Evolutionary conservation across 2,888 invertebrate genomes (phyloP).

Genomic region (Syrista parreyssii): DNA sequence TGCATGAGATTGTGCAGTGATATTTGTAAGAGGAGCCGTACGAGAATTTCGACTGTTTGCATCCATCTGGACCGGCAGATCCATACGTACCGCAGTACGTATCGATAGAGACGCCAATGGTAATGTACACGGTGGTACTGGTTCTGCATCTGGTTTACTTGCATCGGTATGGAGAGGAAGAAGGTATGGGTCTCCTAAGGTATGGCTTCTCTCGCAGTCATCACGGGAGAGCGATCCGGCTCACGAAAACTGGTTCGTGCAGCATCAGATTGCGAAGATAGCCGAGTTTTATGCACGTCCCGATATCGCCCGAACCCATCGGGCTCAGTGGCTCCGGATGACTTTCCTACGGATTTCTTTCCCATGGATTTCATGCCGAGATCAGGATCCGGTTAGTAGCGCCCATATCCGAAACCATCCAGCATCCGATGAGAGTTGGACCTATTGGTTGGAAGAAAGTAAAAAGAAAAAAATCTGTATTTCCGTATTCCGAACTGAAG

Average conservation of each 20-base stretch:
- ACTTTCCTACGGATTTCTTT: slow-evolving; percentile 61
- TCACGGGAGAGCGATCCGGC: slow-evolving; percentile 5
- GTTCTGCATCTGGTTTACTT: neutral
- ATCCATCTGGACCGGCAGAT: neutral
- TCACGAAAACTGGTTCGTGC: slow-evolving; percentile 62
- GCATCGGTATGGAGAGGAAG: slow-evolving; percentile 51
- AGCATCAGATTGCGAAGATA: slow-evolving; percentile 64
- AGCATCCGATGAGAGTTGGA: neutral
- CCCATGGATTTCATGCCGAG: slow-evolving; percentile 49
- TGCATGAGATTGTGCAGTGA: neutral
- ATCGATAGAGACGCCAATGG: neutral
- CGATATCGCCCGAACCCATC: slow-evolving; percentile 59
- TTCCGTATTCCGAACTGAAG: neutral
- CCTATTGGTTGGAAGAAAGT: neutral
- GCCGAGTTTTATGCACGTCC: slow-evolving; percentile 55
- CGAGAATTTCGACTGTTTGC: neutral
- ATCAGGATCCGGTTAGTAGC: neutral
- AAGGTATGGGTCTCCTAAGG: slow-evolving; percentile 35
- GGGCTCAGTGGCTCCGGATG: slow-evolving; percentile 43
- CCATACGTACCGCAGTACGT: neutral
- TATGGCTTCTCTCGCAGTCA: slow-evolving; percentile 45
- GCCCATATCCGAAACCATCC: neutral
- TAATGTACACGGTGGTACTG: neutral
- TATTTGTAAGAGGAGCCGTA: neutral
- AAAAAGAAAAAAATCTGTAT: neutral